Evolutionary conservation across 2,797 vertebrate genomes (phyloP).

Genomic region (Rhynchonycteris naso): DNA sequence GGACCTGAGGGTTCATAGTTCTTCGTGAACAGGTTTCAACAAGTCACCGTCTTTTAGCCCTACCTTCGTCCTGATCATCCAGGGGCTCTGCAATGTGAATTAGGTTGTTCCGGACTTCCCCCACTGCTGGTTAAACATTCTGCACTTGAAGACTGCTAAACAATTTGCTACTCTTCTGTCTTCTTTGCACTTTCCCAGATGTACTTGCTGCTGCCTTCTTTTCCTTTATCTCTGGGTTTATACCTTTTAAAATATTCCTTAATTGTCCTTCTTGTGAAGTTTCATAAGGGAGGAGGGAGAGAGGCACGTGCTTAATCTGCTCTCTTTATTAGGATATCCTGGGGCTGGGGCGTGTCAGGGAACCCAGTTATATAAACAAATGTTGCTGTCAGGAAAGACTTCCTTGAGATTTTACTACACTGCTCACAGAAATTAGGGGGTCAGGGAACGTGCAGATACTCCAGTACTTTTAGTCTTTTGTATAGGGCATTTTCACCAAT

Average conservation of each 20-base stretch:
- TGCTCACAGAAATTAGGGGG: too few species aligned
- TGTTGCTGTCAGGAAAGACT: neutral
- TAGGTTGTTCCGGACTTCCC: neutral
- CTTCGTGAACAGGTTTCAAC: neutral
- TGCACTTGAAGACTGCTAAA: neutral
- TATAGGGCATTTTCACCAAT: too few species aligned
- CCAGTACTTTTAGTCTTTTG: too few species aligned
- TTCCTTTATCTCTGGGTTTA: neutral
- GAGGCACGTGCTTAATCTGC: neutral
- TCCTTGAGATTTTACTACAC: neutral
- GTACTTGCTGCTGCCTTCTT: neutral
- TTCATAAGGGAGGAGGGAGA: neutral
- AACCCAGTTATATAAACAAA: neutral
- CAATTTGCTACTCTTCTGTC: neutral
- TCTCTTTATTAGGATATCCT: neutral
- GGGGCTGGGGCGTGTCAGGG: neutral
- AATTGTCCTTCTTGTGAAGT: neutral
- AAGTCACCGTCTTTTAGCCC: neutral
- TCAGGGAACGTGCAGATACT: too few species aligned
- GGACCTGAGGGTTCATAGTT: neutral
- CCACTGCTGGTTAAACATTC: neutral
- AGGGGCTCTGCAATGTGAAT: neutral
- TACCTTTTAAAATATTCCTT: conserved; percentile 2
- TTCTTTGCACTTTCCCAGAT: neutral
- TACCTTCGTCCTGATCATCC: neutral